These are phyloP conservation scores for Phengaris arion DNA, from an alignment of 2,888 invertebrate species.

Conservation along the genomic window DNA sequence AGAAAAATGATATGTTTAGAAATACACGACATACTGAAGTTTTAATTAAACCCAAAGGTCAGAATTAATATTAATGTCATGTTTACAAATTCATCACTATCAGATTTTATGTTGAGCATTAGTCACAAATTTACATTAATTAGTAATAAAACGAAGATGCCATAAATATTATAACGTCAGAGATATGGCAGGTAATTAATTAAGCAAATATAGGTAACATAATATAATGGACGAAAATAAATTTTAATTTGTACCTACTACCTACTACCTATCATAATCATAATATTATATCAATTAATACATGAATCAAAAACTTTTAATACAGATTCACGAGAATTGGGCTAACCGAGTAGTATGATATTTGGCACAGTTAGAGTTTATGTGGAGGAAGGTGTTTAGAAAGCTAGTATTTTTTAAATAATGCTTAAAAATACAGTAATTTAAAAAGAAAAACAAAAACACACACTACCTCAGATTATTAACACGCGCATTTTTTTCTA, in stretches of 20 bases:
- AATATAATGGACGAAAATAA: background rate
- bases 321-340: too few relatives aligned
- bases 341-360: too few relatives aligned
- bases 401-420: too few relatives aligned
- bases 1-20: background rate
- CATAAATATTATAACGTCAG: slow-evolving; percentile 12
- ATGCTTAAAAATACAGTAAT: too few relatives aligned
- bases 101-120: slow-evolving; percentile 14
- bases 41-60: background rate
- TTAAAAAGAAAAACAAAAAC: too few relatives aligned
- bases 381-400: too few relatives aligned
- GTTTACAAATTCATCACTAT: slow-evolving; percentile 22
- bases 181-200: slow-evolving; percentile 15
- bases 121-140: slow-evolving; percentile 20
- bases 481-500: too few relatives aligned
- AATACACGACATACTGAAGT: background rate
- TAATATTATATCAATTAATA: too few relatives aligned
- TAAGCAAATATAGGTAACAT: slow-evolving; percentile 16
- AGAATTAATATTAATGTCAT: background rate
- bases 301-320: too few relatives aligned
- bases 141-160: slow-evolving; percentile 21
- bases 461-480: too few relatives aligned
- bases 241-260: background rate
- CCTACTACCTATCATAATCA: too few relatives aligned
- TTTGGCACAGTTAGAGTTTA: too few relatives aligned